Conservation (phyloP, 2,113 vertebrate genomes). For the Cynocephalus volans region DNA sequence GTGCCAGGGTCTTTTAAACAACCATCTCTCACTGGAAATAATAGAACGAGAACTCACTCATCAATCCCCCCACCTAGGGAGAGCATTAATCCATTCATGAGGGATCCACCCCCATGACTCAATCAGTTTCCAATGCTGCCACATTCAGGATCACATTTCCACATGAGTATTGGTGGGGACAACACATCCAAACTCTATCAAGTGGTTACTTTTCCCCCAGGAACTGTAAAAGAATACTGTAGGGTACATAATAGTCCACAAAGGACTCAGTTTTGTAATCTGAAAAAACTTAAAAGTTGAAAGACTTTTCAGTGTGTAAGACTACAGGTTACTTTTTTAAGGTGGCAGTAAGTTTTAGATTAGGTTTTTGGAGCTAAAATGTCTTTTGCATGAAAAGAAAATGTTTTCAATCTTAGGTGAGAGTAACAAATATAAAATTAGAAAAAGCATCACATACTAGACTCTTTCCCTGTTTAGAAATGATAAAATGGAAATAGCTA, state of each 20-base stretch:
- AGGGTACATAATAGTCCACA: neutral
- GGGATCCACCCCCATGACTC: too few relatives aligned
- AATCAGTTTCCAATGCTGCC: too few relatives aligned
- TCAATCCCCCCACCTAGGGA: too few relatives aligned
- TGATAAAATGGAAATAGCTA: conserved; percentile 51
- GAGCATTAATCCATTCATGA: too few relatives aligned
- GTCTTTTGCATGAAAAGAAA: conserved; percentile 29
- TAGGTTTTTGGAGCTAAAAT: neutral
- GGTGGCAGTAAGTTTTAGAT: neutral
- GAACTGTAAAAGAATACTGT: neutral
- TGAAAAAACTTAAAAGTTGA: conserved; percentile 4
- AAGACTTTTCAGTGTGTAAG: neutral
- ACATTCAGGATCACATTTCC: too few relatives aligned
- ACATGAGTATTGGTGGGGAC: too few relatives aligned
- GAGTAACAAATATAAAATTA: conserved; percentile 53
- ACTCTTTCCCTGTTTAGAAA: neutral
- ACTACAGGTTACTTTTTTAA: conserved; percentile 30
- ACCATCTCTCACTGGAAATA: too few relatives aligned
- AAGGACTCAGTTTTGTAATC: conserved; percentile 18
- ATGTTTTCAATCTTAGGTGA: conserved; percentile 18
- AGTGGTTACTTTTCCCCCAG: neutral
- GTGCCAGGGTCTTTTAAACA: too few relatives aligned
- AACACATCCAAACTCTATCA: too few relatives aligned
- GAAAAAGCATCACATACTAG: conserved; percentile 28
- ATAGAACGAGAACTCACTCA: too few relatives aligned